phyloP scores from a whole-genome alignment of 2,888 invertebrate species.

The Netelia melanura region DNA sequence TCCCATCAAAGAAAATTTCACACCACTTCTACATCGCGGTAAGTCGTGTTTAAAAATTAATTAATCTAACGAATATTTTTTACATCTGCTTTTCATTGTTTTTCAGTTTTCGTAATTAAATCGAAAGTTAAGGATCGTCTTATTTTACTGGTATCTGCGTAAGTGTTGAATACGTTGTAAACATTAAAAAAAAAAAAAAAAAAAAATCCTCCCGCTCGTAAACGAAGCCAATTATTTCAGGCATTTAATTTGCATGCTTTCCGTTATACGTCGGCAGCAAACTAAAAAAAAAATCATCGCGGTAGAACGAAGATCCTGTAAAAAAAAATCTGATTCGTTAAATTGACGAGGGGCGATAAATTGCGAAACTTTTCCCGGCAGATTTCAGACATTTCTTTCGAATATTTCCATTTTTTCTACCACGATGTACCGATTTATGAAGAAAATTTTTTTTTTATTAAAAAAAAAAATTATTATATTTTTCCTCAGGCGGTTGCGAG shows the following conservation, averaged over 20 bases:
- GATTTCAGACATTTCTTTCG: no score
- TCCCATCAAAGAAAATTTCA: background rate
- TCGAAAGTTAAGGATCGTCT: background rate
- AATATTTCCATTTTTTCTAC: background rate
- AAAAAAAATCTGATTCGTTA: constrained; percentile 10
- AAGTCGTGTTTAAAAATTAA: constrained; percentile 4
- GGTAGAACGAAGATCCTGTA: background rate
- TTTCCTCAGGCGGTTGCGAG: background rate
- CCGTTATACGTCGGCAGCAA: background rate
- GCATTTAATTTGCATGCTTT: constrained; percentile 14
- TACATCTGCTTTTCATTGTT: no score
- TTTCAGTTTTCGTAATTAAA: background rate
- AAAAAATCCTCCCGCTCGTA: background rate
- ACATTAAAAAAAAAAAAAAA: background rate
- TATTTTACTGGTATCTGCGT: constrained; percentile 17
- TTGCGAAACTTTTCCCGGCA: background rate
- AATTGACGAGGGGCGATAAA: background rate
- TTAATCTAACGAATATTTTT: no score
- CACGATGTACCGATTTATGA: background rate
- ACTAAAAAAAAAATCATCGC: background rate
- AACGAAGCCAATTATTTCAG: constrained; percentile 14
- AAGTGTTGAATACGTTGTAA: background rate
- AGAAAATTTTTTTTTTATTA: background rate
- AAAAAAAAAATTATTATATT: background rate
- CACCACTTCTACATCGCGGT: background rate